phyloP scores from a whole-genome alignment of 2,113 vertebrate species.

The Thomomys bottae region DNA sequence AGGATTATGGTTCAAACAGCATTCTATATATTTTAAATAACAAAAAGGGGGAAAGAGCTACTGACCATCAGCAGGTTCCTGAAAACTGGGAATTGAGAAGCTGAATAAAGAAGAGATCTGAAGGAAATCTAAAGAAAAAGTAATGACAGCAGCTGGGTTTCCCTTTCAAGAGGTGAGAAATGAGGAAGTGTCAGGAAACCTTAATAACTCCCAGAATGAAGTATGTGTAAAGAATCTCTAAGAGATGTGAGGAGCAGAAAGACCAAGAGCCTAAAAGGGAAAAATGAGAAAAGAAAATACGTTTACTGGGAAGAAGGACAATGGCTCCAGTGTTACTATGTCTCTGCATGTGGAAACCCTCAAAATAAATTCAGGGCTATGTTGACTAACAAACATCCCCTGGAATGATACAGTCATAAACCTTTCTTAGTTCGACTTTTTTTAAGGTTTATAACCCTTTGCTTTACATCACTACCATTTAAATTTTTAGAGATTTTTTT shows the following conservation, averaged over 20 bases:
- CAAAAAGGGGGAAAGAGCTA: not conserved
- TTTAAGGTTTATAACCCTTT: not conserved
- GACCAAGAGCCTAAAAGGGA: not conserved
- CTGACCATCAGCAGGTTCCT: not conserved
- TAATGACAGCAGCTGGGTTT: slow-evolving; percentile 39
- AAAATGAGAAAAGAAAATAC: not conserved
- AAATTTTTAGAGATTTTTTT: not conserved
- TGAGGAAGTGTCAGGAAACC: slow-evolving; percentile 28
- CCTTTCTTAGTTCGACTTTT: not conserved
- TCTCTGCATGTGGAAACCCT: not conserved
- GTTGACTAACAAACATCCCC: not conserved
- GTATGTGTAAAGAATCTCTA: slow-evolving; percentile 46
- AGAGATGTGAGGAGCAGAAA: slow-evolving; percentile 31
- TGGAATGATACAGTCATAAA: not conserved
- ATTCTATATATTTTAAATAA: slow-evolving; percentile 47
- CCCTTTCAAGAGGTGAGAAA: slow-evolving; percentile 60
- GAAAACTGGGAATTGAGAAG: slow-evolving; percentile 20
- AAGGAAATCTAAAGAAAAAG: slow-evolving; percentile 57
- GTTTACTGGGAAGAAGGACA: not conserved
- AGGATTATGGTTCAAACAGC: slow-evolving; percentile 32
- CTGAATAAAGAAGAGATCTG: slow-evolving; percentile 31
- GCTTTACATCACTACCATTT: slow-evolving; percentile 9
- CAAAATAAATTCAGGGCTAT: not conserved
- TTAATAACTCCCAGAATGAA: slow-evolving; percentile 47
- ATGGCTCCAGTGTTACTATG: not conserved